Base-by-base conservation (phyloP, 1,140 invertebrate species). In the Theocolax elegans region DNA sequence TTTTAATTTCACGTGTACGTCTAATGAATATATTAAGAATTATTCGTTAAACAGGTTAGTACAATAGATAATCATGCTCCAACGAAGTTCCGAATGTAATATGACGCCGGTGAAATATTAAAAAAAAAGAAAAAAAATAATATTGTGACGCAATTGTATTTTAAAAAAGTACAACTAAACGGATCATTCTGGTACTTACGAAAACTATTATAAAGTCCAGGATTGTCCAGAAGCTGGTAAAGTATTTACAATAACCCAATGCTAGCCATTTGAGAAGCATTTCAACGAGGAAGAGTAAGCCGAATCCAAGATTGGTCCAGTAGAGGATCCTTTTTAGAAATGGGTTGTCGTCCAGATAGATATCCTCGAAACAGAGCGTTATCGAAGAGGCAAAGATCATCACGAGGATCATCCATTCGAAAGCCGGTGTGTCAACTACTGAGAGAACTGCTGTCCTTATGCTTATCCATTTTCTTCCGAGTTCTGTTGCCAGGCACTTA, bases 121-220 rank as follows among this genome's bases (percentile, higher is more conserved):
- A 6, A 13, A 12, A 23, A 54, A 66, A 66, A 51, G 12, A 3
- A 13, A 10, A 31, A 31, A 4, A 29, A 62, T 21, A 10, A 49
- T 13, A 13, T 59, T 9, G 13, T 51, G 46, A 35, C 10, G 21
- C 23, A n/a, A 15, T 51, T n/a, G 21, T 49, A 23, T 13, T 29
- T 0, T 48, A 35, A 13, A 27, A 1, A 4, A 9, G 23, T 23
- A 38, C 15, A 3, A 23, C 29, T 1, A 6, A 40, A 17, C 3
- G 38, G n/a, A n/a, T n/a, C n/a, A n/a, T n/a, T n/a, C n/a, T n/a
- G n/a, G n/a, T 85, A 92, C 94, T 95, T 90, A 98, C 96, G 88
- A 95, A 93, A 80, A 98, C 96, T 82, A 98, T 98, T 80, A 97
- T 92, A 88, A 97, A 98, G 88, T 99, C 97, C 78, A 99, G 87